phyloP scores from a whole-genome alignment of 2,888 invertebrate species.

The Agrotis puta region DNA sequence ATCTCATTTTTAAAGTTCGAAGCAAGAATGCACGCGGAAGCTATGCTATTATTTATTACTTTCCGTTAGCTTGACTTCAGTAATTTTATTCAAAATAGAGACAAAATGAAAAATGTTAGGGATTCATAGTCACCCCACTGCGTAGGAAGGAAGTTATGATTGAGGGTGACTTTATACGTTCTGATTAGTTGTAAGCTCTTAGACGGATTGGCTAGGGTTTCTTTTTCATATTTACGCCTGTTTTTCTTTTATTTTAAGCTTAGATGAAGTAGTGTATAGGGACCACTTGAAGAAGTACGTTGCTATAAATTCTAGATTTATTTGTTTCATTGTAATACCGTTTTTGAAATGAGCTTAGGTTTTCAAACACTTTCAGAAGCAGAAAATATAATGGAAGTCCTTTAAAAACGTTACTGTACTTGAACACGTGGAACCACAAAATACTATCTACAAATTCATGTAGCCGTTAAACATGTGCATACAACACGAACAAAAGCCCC shows the following conservation, averaged over 20 bases:
- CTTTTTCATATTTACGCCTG: constrained; percentile 37
- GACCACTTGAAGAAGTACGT: constrained; percentile 2
- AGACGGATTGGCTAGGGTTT: constrained; percentile 66
- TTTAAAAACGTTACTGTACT: background rate
- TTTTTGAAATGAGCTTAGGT: background rate
- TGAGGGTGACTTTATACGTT: constrained; percentile 78
- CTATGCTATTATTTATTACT: constrained; percentile 80
- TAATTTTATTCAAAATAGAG: constrained; percentile 77
- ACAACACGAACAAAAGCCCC: constrained; percentile 36
- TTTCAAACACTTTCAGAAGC: background rate
- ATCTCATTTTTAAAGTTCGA: constrained; percentile 71
- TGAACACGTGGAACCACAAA: background rate
- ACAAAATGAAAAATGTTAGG: constrained; percentile 73
- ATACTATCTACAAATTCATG: background rate
- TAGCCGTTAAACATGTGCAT: constrained; percentile 3
- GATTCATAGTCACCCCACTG: constrained; percentile 66
- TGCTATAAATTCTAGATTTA: constrained; percentile 16
- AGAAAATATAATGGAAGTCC: background rate
- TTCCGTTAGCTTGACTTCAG: constrained; percentile 71
- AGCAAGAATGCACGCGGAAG: constrained; percentile 73
- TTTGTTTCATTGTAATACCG: background rate
- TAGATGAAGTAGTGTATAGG: constrained; percentile 14
- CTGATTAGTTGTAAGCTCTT: constrained; percentile 75
- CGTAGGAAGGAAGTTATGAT: constrained; percentile 78
- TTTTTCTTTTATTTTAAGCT: constrained; percentile 7